Evolutionary conservation across 2,888 invertebrate genomes (phyloP).

Genomic region (Oxycera nigricornis): DNA sequence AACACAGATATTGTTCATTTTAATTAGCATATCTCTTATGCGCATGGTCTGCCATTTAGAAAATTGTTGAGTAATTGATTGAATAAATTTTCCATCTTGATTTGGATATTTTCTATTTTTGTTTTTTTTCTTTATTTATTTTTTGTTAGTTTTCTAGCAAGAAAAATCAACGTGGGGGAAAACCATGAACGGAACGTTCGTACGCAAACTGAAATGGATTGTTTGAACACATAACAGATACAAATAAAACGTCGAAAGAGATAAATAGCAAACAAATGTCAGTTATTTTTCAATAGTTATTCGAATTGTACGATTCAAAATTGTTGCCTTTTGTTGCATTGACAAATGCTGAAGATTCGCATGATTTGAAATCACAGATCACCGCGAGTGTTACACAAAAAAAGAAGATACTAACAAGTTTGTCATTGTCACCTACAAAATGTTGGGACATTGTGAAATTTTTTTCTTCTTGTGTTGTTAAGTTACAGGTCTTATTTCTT

Average conservation of each 20-base stretch:
- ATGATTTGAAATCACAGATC: neutral
- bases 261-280: slow-evolving; percentile 14
- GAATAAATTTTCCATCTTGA: slow-evolving; percentile 42
- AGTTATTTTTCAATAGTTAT: neutral
- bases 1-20: slow-evolving; percentile 43
- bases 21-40: slow-evolving; percentile 50
- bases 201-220: neutral
- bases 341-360: neutral
- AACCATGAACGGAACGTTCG: neutral
- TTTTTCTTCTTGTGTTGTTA: neutral
- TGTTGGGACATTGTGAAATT: neutral
- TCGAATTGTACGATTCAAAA: neutral
- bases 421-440: slow-evolving; percentile 27
- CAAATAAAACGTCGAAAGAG: neutral
- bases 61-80: slow-evolving; percentile 52
- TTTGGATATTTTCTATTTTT: neutral
- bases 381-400: neutral
- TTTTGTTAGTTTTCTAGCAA: neutral
- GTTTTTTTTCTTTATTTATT: neutral
- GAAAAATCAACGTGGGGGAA: neutral
- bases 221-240: neutral
- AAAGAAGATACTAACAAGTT: slow-evolving; percentile 4
- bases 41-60: slow-evolving; percentile 54
- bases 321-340: neutral
- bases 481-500: neutral